These are phyloP conservation scores for Magallana gigas DNA, from an alignment of 1,140 invertebrate species.

Conservation along the genomic window DNA sequence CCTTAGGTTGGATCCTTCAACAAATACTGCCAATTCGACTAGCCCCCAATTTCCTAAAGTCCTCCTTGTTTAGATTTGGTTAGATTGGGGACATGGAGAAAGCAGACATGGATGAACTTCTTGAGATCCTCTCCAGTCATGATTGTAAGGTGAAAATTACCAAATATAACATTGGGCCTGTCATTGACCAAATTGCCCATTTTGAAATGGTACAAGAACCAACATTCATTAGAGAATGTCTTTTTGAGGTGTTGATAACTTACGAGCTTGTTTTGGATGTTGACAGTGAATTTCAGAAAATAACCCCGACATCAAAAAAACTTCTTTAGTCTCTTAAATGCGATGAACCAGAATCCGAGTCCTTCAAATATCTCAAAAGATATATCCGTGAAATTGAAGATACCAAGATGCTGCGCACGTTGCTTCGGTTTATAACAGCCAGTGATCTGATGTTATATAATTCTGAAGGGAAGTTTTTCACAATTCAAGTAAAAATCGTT, in stretches of 20 bases:
- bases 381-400: constrained; percentile 19
- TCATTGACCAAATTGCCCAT: too few relatives aligned
- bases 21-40: constrained; percentile 46
- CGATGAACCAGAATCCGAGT: constrained; percentile 18
- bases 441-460: too few relatives aligned
- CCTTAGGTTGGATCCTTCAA: constrained; percentile 42
- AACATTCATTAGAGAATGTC: too few relatives aligned
- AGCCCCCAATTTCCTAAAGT: constrained; percentile 27
- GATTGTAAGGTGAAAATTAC: constrained; percentile 40
- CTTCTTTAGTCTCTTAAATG: constrained; percentile 21
- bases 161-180: background rate
- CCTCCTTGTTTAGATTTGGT: constrained; percentile 3
- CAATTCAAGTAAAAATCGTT: constrained; percentile 35
- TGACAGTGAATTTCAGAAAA: constrained; percentile 12
- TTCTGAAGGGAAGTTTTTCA: background rate
- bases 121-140: constrained; percentile 31
- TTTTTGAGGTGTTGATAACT: too few relatives aligned
- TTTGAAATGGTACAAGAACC: too few relatives aligned
- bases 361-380: constrained; percentile 35
- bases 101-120: constrained; percentile 41
- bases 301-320: constrained; percentile 42
- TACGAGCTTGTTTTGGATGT: background rate
- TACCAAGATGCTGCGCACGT: too few relatives aligned
- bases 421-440: too few relatives aligned
- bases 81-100: constrained; percentile 34